Evolutionary conservation across 2,797 vertebrate species (phyloP), one percentile per base, ranked within the genome.

Genomic region (Telmatherina bonti): DNA sequence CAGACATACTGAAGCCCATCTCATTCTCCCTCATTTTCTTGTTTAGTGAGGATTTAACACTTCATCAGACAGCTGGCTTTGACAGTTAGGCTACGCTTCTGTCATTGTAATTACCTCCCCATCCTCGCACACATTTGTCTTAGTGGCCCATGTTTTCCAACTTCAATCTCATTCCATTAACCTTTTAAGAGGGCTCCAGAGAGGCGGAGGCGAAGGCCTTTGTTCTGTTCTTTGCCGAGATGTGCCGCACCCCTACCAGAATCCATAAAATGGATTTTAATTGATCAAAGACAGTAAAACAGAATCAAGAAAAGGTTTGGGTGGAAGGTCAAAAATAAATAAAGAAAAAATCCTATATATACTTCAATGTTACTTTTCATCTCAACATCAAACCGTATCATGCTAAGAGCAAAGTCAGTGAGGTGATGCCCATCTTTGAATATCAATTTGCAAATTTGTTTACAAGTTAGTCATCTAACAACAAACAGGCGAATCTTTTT

Each of bases 111-210:
- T 88, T 81, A 60, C 78, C 77, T 71, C 67, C 62, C 56, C 31
- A 52, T 67, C 63, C n/a, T 1, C 13, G 22, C 38, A 11, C 41
- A 36, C 76, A 58, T 84, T 82, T 79, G 62, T 84, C 62, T 79
- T 69, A 18, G 62, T 12, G 47, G 64, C 79, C 82, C 61, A 58
- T 76, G 71, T 79, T 85, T 71, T 76, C 41, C 66, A 36, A 72
- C 74, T 84, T 83, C 72, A 69, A 36, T 86, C 78, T 83, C 71
- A 60, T 60, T 70, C 83, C 79, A 83, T 90, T 88, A 88, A 88
- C 85, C 83, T 87, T 90, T 70, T 54, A 75, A 62, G 43, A 51
- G 65, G 64, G 33, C 74, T 83, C 75, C 36, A 22, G 68, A 70
- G 72, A 75, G 45, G 73, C 5, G 2, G 61, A 66, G 2, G 3